These are phyloP conservation scores for Pseudotriccus pelzelni DNA, from an alignment of 2,797 vertebrate species.

Conservation along the genomic window DNA sequence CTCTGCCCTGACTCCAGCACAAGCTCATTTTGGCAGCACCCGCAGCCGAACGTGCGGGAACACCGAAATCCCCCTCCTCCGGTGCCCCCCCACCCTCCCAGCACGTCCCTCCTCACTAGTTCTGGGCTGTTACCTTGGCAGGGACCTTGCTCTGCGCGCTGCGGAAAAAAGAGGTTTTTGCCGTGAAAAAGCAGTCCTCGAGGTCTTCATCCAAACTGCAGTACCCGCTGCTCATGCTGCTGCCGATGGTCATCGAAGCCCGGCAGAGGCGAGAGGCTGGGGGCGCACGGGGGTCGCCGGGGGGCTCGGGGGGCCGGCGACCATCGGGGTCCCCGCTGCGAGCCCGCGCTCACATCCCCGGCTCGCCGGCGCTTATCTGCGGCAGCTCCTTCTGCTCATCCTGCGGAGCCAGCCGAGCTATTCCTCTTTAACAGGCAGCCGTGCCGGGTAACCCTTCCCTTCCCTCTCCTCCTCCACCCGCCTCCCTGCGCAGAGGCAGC, in stretches of 20 bases:
- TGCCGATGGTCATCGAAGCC: constrained; percentile 85
- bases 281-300: not conserved
- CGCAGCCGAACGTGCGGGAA: not conserved
- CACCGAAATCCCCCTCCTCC: not conserved
- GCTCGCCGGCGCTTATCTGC: constrained; percentile 3
- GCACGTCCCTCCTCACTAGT: not conserved
- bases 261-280: not conserved
- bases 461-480: not conserved
- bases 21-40: not conserved
- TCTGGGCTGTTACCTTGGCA: constrained; percentile 66
- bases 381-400: not conserved
- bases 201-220: constrained; percentile 93
- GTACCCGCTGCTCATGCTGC: constrained; percentile 98
- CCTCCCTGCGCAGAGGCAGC: constrained; percentile 9
- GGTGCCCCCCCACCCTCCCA: not conserved
- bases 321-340: not conserved
- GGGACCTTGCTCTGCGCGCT: constrained; percentile 62
- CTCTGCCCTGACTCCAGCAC: not conserved
- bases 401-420: not conserved
- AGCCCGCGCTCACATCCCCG: constrained; percentile 39
- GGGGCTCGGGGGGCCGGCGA: not conserved
- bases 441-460: constrained; percentile 26
- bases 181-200: constrained; percentile 95
- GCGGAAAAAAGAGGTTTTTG: constrained; percentile 92
- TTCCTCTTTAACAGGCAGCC: not conserved